Evolutionary conservation across 1,140 invertebrate genomes (phyloP).

Genomic region (Drosophila prosaltans): DNA sequence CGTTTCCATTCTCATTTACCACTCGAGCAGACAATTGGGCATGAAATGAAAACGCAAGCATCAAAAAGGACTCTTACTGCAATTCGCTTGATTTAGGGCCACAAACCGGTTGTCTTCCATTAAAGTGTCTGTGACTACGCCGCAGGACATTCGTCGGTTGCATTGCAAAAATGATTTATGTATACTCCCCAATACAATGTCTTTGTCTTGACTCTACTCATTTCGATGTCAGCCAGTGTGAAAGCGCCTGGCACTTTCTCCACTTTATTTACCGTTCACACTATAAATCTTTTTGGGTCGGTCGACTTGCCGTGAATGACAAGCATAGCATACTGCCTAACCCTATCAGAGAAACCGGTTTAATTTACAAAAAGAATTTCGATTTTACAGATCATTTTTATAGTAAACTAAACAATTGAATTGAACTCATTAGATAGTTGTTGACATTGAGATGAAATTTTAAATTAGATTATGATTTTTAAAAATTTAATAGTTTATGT

Average conservation of each 20-base stretch:
- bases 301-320: constrained; percentile 45
- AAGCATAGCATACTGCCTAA: constrained; percentile 47
- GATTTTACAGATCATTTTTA: background rate
- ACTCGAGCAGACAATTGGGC: constrained; percentile 45
- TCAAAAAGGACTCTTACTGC: constrained; percentile 9
- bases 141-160: constrained; percentile 54
- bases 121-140: constrained; percentile 50
- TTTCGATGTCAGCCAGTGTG: constrained; percentile 3
- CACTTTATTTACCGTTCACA: constrained; percentile 64
- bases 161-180: constrained; percentile 57
- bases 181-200: constrained; percentile 19
- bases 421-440: background rate
- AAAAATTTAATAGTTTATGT: too few species aligned
- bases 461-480: too few species aligned
- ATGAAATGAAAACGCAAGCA: constrained; percentile 55
- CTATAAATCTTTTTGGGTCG: constrained; percentile 58
- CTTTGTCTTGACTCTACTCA: constrained; percentile 53
- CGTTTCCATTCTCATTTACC: background rate
- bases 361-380: background rate
- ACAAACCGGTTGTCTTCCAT: constrained; percentile 49
- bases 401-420: background rate
- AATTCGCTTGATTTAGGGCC: constrained; percentile 22
- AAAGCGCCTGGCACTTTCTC: constrained; percentile 54
- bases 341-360: constrained; percentile 47
- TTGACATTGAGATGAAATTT: background rate